These are phyloP conservation scores for Pogonophryne albipinna DNA, from an alignment of 2,797 vertebrate species.

Conservation along the genomic window DNA sequence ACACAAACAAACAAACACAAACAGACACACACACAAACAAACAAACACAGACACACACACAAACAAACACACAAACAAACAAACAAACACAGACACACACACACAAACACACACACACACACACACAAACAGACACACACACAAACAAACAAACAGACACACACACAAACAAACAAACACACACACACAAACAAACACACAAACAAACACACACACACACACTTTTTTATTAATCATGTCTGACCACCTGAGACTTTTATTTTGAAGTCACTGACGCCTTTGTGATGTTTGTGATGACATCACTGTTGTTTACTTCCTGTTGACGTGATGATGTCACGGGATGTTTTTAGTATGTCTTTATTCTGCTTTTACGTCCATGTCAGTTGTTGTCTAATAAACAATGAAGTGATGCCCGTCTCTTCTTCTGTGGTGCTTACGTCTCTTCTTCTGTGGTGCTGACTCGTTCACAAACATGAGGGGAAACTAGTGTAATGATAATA, in stretches of 20 bases:
- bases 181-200: too few species aligned
- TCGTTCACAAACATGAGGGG: too few species aligned
- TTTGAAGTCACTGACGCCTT: constrained; percentile 38
- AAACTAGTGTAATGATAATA: too few species aligned
- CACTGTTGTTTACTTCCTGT: constrained; percentile 13
- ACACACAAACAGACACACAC: too few species aligned
- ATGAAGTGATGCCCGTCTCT: constrained; percentile 20
- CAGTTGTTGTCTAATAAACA: constrained; percentile 79
- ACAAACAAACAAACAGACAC: too few species aligned
- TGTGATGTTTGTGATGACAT: constrained; percentile 39
- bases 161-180: too few species aligned
- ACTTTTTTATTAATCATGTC: constrained; percentile 7
- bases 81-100: too few species aligned
- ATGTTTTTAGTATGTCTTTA: constrained; percentile 22
- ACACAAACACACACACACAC: neutral
- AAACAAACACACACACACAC: too few species aligned
- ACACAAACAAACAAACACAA: too few species aligned
- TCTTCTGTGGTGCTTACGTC: constrained; percentile 1
- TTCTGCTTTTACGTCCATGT: constrained; percentile 60
- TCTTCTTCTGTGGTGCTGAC: constrained; percentile 10
- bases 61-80: too few species aligned
- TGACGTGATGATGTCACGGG: constrained; percentile 25
- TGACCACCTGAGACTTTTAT: constrained; percentile 30
- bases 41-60: too few species aligned
- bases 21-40: too few species aligned